Base-by-base conservation (phyloP, 2,797 vertebrate species). In the Loriculus beryllinus region DNA sequence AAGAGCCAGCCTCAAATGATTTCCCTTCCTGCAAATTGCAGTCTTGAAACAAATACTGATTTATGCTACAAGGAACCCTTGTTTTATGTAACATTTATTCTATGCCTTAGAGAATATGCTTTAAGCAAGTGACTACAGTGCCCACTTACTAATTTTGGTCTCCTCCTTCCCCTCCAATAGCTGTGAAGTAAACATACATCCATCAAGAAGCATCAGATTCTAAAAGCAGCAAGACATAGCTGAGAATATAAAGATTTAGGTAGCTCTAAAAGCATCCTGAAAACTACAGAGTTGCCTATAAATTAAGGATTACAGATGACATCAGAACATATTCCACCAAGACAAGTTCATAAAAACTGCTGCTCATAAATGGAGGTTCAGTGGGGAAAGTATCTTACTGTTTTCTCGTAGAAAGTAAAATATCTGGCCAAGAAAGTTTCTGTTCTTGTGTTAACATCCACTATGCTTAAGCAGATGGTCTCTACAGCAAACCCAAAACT, bases 21-120 rank as follows among this genome's bases (percentile, higher is more conserved):
- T 39, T 87, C 48, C 23, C 56, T 74, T 60, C 43, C 11, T 12
- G 64, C 13, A 51, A 87, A 6, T 0, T 47, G 35, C 67, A 71
- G 16, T 35, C 79, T 39, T 26, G 69, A 88, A 89, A 93, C 47
- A 79, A 83, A 4, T 28, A 35, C 2, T 16, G 35, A 18, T 63
- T 59, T 10, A 3, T 0, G 0, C 22, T 78, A 52, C 0, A 1
- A 80, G 35, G 28, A 92, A 60, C 8, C 10, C 23, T 51, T 56
- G 31, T 5, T 92, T 74, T 49, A 40, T 2, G 5, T 7, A 57
- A 64, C 16, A 8, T 40, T 56, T 57, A 45, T 16, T 81, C 18
- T 45, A 8, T 6, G 12, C 31, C 45, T 89, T 26, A n/a, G 12
- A 54, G 7, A 70, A 82, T 1, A 3, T 9, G 16, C 52, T 92